These are phyloP conservation scores for Diloba caeruleocephala DNA, from an alignment of 2,888 invertebrate species.

Conservation along the genomic window DNA sequence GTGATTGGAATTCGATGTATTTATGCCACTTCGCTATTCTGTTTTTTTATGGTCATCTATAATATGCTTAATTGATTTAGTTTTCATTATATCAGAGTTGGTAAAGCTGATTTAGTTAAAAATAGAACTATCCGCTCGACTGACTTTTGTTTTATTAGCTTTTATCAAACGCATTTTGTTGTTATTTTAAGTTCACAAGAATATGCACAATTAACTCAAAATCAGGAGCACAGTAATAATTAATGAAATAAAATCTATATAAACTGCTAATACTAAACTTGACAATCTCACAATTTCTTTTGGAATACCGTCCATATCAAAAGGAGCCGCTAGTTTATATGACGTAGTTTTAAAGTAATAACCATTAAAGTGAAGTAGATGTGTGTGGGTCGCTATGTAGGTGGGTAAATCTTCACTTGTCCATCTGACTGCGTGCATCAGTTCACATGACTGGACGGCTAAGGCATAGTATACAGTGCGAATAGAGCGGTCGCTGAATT, in stretches of 20 bases:
- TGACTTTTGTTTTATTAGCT: too few species aligned
- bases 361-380: slow-evolving; percentile 46
- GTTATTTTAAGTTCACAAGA: too few species aligned
- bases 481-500: slow-evolving; percentile 19
- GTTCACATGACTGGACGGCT: slow-evolving; percentile 75
- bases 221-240: too few species aligned
- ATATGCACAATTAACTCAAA: too few species aligned
- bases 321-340: slow-evolving; percentile 43
- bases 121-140: too few species aligned
- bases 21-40: slow-evolving; percentile 18
- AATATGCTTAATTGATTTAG: slow-evolving; percentile 15
- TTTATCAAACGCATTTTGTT: too few species aligned
- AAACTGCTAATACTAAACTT: too few species aligned
- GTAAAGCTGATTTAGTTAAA: too few species aligned
- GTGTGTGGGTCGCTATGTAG: slow-evolving; percentile 67
- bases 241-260: too few species aligned
- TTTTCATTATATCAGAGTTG: too few species aligned
- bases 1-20: slow-evolving; percentile 25
- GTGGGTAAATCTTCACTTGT: slow-evolving; percentile 79
- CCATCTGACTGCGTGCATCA: slow-evolving; percentile 78
- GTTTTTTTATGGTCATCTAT: too few species aligned
- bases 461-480: slow-evolving; percentile 46
- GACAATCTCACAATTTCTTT: slow-evolving; percentile 34
- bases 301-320: slow-evolving; percentile 34
- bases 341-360: slow-evolving; percentile 46